Conservation (phyloP, 1,140 invertebrate genomes). For the Hycleus cichorii region DNA sequence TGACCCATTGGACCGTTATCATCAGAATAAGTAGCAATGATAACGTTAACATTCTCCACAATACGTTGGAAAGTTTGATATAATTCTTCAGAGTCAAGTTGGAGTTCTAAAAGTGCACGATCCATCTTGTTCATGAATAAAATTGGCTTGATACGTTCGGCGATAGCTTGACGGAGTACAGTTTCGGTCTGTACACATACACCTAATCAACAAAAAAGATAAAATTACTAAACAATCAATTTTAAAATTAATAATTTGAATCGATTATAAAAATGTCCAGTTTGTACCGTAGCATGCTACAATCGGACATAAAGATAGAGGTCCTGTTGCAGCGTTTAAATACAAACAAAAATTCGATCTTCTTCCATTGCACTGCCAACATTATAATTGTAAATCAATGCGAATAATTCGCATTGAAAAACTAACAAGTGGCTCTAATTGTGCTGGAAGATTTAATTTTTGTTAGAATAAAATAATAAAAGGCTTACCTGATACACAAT, state of each 20-base stretch:
- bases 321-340: constrained; percentile 54
- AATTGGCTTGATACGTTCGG: constrained; percentile 97
- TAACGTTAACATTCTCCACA: constrained; percentile 99
- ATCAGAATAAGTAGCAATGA: constrained; percentile 98
- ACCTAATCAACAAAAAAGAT: constrained; percentile 52
- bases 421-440: constrained; percentile 45
- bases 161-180: constrained; percentile 96
- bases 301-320: constrained; percentile 59
- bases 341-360: constrained; percentile 37
- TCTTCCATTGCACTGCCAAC: constrained; percentile 48
- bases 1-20: constrained; percentile 98
- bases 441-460: constrained; percentile 43
- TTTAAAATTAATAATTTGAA: background rate
- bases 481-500: constrained; percentile 89
- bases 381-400: constrained; percentile 35
- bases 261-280: constrained; percentile 34
- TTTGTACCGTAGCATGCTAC: constrained; percentile 47
- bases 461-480: background rate
- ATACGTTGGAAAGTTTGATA: constrained; percentile 99
- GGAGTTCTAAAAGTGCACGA: constrained; percentile 89
- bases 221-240: background rate
- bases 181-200: constrained; percentile 99
- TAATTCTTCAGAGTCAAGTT: constrained; percentile 91
- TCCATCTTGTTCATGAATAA: constrained; percentile 99
- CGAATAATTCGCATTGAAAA: constrained; percentile 4